Conservation (phyloP, 2,797 vertebrate genomes). For the Chromobotia macracanthus region DNA sequence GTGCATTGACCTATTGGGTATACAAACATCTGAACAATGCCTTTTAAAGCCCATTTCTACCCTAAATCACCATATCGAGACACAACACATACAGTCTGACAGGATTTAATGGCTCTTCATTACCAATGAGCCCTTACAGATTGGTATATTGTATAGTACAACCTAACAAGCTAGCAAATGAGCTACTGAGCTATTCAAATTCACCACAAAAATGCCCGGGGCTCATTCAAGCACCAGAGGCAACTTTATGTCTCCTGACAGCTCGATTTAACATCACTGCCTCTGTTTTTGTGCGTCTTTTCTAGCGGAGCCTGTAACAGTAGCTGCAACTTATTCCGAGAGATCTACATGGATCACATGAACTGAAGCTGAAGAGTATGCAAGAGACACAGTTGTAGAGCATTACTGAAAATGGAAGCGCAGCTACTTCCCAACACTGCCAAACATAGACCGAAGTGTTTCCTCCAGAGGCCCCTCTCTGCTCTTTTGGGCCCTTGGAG, state of each 20-base stretch:
- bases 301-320: background rate
- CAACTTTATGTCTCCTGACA: constrained; percentile 47
- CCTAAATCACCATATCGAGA: background rate
- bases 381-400: background rate
- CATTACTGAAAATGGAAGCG: constrained; percentile 17
- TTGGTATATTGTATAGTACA: constrained; percentile 17
- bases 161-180: constrained; percentile 36
- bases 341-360: background rate
- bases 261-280: constrained; percentile 45
- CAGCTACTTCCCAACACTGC: background rate
- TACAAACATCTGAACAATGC: constrained; percentile 2
- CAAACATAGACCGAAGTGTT: background rate
- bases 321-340: background rate
- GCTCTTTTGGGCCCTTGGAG: constrained; percentile 19
- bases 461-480: constrained; percentile 1
- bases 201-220: constrained; percentile 23
- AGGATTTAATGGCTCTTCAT: constrained; percentile 18
- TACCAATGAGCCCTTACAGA: constrained; percentile 26
- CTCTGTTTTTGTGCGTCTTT: background rate
- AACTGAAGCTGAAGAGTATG: background rate
- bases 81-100: background rate
- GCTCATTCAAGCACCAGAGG: constrained; percentile 39
- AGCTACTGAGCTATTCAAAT: constrained; percentile 41
- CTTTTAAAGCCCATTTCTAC: constrained; percentile 19
- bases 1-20: constrained; percentile 21